These are phyloP conservation scores for Hippasteria phrygiana DNA, from an alignment of 53 echinoderm and acorn worm genomes.

Conservation along the genomic window DNA sequence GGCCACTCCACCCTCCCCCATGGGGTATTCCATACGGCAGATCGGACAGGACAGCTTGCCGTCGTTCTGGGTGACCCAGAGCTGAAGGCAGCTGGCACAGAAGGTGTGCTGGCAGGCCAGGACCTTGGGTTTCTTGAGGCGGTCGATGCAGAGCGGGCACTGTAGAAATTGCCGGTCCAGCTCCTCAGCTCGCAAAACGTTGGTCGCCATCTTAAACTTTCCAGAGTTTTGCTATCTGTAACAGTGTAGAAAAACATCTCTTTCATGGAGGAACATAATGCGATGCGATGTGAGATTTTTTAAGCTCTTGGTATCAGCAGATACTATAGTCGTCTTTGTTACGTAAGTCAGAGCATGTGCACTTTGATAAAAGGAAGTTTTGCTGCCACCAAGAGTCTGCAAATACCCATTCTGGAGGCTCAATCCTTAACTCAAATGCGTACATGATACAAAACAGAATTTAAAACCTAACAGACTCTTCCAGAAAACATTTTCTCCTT, in stretches of 20 bases:
- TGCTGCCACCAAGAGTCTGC: no score
- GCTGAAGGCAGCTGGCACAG: constrained; percentile 89
- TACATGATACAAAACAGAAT: no score
- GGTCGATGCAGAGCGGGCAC: constrained; percentile 95
- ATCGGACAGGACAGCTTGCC: constrained; percentile 86
- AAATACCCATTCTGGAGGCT: no score
- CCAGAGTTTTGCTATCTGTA: not conserved
- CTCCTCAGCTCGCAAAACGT: constrained; percentile 84
- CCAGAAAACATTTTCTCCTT: no score
- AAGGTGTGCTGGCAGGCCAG: constrained; percentile 96
- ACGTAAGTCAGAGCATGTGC: no score
- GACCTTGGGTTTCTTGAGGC: constrained; percentile 90
- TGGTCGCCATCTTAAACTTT: constrained; percentile 41
- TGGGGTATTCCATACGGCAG: constrained; percentile 88
- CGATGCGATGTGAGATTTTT: not conserved
- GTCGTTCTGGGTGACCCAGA: constrained; percentile 91
- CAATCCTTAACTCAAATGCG: no score
- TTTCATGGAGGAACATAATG: not conserved
- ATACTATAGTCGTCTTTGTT: no score
- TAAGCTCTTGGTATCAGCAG: no score
- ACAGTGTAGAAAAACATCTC: not conserved
- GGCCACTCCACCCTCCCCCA: constrained; percentile 76
- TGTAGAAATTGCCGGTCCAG: constrained; percentile 95
- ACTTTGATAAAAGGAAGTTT: no score
- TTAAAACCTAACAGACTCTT: no score